phyloP scores from a whole-genome alignment of 2,797 vertebrate species.

The Gymnocypris eckloni region DNA sequence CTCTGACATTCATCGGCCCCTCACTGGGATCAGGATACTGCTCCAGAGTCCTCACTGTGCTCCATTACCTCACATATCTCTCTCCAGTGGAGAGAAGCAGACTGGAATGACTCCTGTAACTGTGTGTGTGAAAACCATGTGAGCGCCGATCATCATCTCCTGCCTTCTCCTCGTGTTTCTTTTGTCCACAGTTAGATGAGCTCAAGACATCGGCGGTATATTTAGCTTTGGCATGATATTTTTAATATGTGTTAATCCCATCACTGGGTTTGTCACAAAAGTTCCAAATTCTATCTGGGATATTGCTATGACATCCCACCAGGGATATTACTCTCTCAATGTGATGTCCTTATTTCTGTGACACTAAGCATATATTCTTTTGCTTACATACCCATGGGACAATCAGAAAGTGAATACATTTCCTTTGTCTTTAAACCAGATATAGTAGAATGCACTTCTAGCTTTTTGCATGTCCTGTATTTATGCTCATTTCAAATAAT shows the following conservation, averaged over 20 bases:
- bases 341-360: conserved; percentile 10
- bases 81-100: conserved; percentile 54
- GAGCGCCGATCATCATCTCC: not conserved
- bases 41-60: conserved; percentile 50
- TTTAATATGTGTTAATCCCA: conserved; percentile 27
- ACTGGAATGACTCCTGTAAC: conserved; percentile 35
- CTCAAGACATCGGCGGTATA: not conserved
- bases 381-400: not conserved
- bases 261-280: conserved; percentile 9
- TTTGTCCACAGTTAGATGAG: conserved; percentile 9
- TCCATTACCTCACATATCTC: conserved; percentile 63
- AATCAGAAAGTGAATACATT: not conserved
- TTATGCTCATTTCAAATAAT: not conserved
- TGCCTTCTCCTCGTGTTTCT: conserved; percentile 1
- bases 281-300: conserved; percentile 7
- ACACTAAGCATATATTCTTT: not conserved
- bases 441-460: not conserved
- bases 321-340: conserved; percentile 13
- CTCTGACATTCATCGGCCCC: conserved; percentile 54
- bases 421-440: conserved; percentile 21
- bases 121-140: not conserved
- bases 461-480: not conserved
- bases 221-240: conserved; percentile 16
- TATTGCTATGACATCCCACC: conserved; percentile 6
- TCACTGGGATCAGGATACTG: conserved; percentile 52